Percentiles rank a stretch among this genome's conserved stretches.
These are phyloP conservation scores for Mythimna vitellina DNA, from an alignment of 2,888 invertebrate species.

Conservation along the genomic window DNA sequence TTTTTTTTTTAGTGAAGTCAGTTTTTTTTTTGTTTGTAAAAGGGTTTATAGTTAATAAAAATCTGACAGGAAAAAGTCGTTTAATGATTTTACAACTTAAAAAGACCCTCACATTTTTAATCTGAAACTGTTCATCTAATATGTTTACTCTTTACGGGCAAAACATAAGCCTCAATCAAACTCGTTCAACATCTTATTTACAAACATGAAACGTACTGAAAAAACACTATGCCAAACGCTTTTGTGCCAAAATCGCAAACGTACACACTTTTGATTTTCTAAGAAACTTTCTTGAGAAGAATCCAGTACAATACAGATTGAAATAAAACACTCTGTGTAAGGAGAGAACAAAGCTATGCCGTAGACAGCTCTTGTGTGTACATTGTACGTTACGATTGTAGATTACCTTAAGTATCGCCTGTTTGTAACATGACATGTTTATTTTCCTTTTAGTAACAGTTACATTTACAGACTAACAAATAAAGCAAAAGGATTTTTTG, in stretches of 20 bases:
- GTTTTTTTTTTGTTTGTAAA: no score
- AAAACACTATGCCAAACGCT: neutral
- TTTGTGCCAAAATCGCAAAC: slow-evolving; percentile 27
- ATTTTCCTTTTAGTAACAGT: neutral
- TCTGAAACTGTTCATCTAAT: no score
- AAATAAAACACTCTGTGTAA: slow-evolving; percentile 8
- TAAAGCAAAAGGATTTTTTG: neutral
- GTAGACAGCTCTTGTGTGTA: neutral
- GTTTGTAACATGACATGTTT: neutral
- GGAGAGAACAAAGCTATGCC: slow-evolving; percentile 17
- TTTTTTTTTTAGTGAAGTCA: no score
- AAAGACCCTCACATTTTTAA: no score
- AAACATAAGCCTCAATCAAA: neutral
- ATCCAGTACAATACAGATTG: slow-evolving; percentile 13
- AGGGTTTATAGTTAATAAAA: no score
- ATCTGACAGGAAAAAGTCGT: no score
- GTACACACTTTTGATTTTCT: slow-evolving; percentile 29
- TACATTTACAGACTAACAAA: neutral
- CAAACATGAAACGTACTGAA: slow-evolving; percentile 24
- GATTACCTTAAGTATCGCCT: neutral
- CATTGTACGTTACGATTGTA: neutral
- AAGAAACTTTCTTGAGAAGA: neutral
- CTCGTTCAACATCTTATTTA: slow-evolving; percentile 17
- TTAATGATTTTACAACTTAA: no score
- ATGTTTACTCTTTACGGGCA: neutral